Evolutionary conservation across 1,140 invertebrate species (phyloP).

Genomic region (Heliconius himera): DNA sequence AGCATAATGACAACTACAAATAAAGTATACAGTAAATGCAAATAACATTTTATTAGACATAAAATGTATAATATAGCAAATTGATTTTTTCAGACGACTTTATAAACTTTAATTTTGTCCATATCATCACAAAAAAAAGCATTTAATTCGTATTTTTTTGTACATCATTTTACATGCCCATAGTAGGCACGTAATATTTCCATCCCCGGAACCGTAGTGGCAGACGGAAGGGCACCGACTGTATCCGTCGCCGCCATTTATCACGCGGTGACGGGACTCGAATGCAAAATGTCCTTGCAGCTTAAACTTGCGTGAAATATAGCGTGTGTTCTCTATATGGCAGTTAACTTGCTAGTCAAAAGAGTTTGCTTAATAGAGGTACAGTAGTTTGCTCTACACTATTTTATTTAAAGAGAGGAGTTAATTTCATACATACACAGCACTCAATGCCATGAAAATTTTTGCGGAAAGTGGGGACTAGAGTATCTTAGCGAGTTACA

Average conservation of each 20-base stretch:
- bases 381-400: not conserved
- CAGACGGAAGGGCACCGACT: conserved; percentile 9
- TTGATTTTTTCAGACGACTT: too few species aligned
- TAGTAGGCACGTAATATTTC: not conserved
- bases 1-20: too few species aligned
- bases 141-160: not conserved
- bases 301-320: conserved; percentile 13
- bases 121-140: not conserved
- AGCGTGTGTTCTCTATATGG: not conserved
- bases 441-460: too few species aligned
- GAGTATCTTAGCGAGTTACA: too few species aligned
- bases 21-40: too few species aligned
- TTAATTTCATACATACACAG: too few species aligned
- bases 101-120: too few species aligned
- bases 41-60: too few species aligned
- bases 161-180: not conserved
- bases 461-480: too few species aligned
- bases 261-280: conserved; percentile 1
- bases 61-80: too few species aligned
- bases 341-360: not conserved
- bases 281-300: conserved; percentile 10
- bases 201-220: conserved; percentile 9
- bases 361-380: not conserved
- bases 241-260: conserved; percentile 10
- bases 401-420: too few species aligned